Conservation (phyloP, 2,113 vertebrate genomes). For the Toxostoma redivivum region DNA sequence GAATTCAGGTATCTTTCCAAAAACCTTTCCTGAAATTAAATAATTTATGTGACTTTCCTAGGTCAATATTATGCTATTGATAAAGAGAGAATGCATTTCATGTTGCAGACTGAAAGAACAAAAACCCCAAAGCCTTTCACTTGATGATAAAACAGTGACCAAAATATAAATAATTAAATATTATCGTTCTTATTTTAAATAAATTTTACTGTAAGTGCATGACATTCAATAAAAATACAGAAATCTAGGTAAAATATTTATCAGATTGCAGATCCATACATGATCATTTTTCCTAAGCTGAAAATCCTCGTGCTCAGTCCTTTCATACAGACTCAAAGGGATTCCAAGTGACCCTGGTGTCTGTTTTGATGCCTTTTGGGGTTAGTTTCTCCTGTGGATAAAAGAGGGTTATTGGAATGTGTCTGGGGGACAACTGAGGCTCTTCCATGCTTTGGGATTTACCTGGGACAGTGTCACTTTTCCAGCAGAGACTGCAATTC, state of each 20-base stretch:
- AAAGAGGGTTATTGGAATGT: not conserved
- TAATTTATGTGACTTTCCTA: not conserved
- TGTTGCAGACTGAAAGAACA: not conserved
- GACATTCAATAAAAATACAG: not conserved
- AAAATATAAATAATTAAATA: not conserved
- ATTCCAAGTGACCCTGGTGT: not conserved
- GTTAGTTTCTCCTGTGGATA: not conserved
- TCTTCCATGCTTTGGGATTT: not conserved
- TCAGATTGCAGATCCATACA: not conserved
- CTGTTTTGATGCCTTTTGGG: not conserved
- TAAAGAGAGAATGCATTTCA: not conserved
- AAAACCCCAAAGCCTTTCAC: not conserved
- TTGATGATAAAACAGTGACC: not conserved
- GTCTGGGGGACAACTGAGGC: not conserved
- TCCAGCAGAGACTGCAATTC: not conserved
- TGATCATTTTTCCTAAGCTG: not conserved
- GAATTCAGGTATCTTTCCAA: not conserved
- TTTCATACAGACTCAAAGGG: not conserved
- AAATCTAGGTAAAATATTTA: not conserved
- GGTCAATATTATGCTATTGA: not conserved
- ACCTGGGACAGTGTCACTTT: not conserved
- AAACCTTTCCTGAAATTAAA: not conserved
- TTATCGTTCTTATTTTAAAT: not conserved
- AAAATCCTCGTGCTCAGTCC: not conserved
- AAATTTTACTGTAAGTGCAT: not conserved